These are phyloP conservation scores for Pseudopleuronectes americanus DNA, from an alignment of 2,797 vertebrate genomes.

Conservation along the genomic window DNA sequence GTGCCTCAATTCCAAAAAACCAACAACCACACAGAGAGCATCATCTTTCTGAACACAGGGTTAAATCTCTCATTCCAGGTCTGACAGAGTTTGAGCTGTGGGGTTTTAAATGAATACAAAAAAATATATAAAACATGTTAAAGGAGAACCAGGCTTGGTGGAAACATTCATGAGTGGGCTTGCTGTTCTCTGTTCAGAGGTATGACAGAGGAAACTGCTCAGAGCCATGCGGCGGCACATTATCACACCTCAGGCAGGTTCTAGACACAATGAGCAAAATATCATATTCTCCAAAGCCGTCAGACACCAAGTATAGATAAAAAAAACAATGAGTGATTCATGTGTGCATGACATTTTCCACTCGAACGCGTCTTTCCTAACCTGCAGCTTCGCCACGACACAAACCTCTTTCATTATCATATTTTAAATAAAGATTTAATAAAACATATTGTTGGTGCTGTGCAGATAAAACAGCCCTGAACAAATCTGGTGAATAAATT, in stretches of 20 bases:
- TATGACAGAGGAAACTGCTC: slow-evolving; percentile 23
- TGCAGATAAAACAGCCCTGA: no score
- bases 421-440: not conserved
- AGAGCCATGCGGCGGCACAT: not conserved
- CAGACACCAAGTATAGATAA: not conserved
- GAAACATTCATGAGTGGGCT: slow-evolving; percentile 19
- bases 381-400: not conserved
- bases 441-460: no score
- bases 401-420: not conserved
- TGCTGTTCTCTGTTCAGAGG: slow-evolving; percentile 26
- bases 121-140: not conserved
- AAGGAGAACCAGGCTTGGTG: slow-evolving; percentile 4
- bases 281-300: not conserved
- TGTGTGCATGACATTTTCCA: slow-evolving; percentile 13
- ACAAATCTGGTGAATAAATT: not conserved
- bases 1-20: not conserved
- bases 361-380: slow-evolving; percentile 1
- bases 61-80: not conserved
- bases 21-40: not conserved
- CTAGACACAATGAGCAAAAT: not conserved
- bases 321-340: not conserved
- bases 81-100: not conserved
- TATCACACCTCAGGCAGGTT: slow-evolving; percentile 30
- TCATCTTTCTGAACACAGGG: not conserved
- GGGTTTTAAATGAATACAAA: not conserved